Conservation (phyloP, 2,797 vertebrate genomes). For the Stomatorhinus walkeri region DNA sequence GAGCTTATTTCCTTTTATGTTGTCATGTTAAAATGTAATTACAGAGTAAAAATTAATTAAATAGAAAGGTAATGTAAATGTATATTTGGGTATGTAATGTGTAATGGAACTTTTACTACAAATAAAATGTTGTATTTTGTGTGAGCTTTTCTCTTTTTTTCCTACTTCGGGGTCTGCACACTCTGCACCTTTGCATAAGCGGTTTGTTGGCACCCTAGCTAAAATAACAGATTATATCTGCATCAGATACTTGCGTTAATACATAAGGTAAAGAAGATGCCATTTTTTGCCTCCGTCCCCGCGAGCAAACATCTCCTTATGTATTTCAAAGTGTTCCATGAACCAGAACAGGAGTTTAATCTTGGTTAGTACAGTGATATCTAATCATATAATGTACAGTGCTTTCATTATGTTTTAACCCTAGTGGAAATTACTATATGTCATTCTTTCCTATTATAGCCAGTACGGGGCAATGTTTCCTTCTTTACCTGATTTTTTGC, state of each 20-base stretch:
- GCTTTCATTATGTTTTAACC: neutral
- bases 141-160: constrained; percentile 53
- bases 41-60: constrained; percentile 52
- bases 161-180: neutral
- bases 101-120: constrained; percentile 65
- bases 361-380: neutral
- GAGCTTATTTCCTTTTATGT: constrained; percentile 56
- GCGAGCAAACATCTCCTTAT: neutral
- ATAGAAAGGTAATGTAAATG: constrained; percentile 79
- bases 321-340: neutral
- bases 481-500: neutral
- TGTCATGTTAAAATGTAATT: constrained; percentile 62
- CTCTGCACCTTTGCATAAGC: neutral
- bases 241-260: neutral
- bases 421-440: neutral
- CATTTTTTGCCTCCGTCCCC: neutral
- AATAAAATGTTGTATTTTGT: constrained; percentile 97
- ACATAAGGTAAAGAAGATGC: neutral
- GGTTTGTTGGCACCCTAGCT: neutral
- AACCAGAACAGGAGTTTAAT: neutral
- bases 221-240: neutral
- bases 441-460: neutral
- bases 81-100: constrained; percentile 95
- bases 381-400: neutral
- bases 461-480: neutral